A percentile compares a stretch with the other conserved stretches of the same genome.
Evolutionary conservation across 2,113 vertebrate species (phyloP).

Genomic region (Amazona vittata): DNA sequence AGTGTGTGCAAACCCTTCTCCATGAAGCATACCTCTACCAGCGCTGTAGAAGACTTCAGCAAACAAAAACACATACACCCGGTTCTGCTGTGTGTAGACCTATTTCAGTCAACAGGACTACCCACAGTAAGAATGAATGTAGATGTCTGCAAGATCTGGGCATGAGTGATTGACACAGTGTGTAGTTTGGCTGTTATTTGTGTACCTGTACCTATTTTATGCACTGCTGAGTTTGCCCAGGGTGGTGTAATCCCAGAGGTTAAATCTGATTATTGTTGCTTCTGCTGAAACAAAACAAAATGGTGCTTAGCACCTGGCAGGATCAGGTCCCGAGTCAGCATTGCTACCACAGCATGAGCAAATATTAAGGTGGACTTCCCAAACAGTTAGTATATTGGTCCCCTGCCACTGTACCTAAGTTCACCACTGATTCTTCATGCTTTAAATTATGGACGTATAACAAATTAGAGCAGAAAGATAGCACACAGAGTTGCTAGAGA

Average conservation of each 20-base stretch:
- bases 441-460: background rate
- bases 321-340: background rate
- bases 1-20: slow-evolving; percentile 22
- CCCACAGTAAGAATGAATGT: background rate
- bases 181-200: background rate
- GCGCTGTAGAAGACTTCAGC: background rate
- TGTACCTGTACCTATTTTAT: background rate
- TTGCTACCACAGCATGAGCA: background rate
- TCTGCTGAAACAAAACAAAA: background rate
- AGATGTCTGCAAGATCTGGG: background rate
- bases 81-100: background rate
- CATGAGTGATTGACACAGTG: background rate
- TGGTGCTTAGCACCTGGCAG: background rate
- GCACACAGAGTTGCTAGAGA: background rate
- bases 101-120: background rate
- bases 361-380: background rate
- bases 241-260: background rate
- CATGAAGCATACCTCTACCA: background rate
- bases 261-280: background rate
- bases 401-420: background rate
- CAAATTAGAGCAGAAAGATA: background rate
- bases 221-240: background rate
- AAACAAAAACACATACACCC: background rate
- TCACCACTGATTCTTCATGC: background rate
- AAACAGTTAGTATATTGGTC: background rate